phyloP scores from a whole-genome alignment of 2,113 vertebrate genomes.

The Oryzias woworae region DNA sequence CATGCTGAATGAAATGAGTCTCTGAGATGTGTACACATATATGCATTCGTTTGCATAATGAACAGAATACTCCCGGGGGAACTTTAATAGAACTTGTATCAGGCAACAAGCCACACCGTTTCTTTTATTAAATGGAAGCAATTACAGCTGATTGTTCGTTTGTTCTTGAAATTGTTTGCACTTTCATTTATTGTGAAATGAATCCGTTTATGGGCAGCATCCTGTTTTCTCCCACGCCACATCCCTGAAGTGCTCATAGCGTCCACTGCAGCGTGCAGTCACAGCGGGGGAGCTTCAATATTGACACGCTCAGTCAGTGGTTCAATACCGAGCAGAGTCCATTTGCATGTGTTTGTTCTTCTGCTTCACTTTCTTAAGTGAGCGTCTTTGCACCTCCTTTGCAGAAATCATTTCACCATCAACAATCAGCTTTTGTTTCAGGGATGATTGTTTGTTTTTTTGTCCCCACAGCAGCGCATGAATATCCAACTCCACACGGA shows the following conservation, averaged over 20 bases:
- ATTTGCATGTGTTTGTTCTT: conserved; percentile 18
- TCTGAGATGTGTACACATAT: conserved; percentile 16
- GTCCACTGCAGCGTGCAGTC: conserved; percentile 21
- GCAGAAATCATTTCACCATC: too few relatives aligned
- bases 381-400: not conserved
- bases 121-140: not conserved
- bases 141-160: not conserved
- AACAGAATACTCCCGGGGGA: not conserved
- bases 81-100: not conserved
- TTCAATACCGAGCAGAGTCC: conserved; percentile 11
- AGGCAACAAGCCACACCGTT: not conserved
- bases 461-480: conserved; percentile 9
- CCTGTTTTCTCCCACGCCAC: conserved; percentile 32
- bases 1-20: conserved; percentile 7
- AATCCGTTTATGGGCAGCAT: not conserved
- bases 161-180: not conserved
- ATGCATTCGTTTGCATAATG: conserved; percentile 9
- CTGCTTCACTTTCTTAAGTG: not conserved
- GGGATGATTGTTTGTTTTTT: too few relatives aligned
- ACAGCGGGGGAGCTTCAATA: conserved; percentile 37
- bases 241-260: conserved; percentile 10
- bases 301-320: conserved; percentile 26
- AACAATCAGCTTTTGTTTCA: too few relatives aligned
- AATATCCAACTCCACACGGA: conserved; percentile 16
- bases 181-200: not conserved